Percentiles rank a stretch among this genome's conserved stretches.
These are phyloP conservation scores for Drepanosiphum platanoidis DNA, from an alignment of 2,888 invertebrate genomes.

Conservation along the genomic window DNA sequence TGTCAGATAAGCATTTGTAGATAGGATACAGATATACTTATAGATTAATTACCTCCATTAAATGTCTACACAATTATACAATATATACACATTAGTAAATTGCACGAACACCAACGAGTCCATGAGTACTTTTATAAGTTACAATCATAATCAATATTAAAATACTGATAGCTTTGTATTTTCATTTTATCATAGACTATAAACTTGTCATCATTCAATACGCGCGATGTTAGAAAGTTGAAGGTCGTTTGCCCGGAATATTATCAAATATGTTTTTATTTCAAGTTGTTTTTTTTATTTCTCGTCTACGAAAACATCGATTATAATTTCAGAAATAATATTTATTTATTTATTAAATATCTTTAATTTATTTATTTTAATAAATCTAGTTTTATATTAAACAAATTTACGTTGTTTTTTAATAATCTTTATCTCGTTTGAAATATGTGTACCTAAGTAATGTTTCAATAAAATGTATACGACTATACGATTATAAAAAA, in stretches of 20 bases:
- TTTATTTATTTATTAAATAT: no score
- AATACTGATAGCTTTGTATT: neutral
- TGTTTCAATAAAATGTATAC: neutral
- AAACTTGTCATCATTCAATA: neutral
- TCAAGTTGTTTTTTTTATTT: neutral
- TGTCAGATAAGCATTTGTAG: neutral
- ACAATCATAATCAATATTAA: neutral
- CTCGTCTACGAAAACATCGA: neutral
- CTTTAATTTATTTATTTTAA: no score
- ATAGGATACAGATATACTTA: neutral
- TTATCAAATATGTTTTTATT: neutral
- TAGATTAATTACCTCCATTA: neutral
- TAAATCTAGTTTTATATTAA: neutral
- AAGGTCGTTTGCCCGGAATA: conserved; percentile 9
- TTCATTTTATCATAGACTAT: conserved; percentile 18
- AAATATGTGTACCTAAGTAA: neutral
- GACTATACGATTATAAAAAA: no score
- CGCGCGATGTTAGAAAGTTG: neutral
- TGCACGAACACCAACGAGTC: no score
- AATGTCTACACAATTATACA: neutral
- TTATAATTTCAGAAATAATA: no score
- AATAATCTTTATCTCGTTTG: neutral
- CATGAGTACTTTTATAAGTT: neutral
- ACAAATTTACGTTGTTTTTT: neutral
- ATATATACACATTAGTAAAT: no score